Conservation (phyloP, 2,888 invertebrate species). For the Rhagophthalmus giganteus region DNA sequence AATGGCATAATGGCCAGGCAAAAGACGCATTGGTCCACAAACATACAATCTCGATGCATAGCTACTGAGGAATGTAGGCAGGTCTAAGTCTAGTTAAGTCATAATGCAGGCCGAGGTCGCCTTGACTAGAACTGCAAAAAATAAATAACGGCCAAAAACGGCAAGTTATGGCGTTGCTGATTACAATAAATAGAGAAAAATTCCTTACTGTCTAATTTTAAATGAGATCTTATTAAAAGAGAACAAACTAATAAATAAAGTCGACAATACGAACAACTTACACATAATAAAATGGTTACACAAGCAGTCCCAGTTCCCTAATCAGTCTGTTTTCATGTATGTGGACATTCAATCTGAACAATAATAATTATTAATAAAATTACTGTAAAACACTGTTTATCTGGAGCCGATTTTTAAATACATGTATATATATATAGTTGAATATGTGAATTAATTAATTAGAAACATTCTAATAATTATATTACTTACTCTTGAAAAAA, state of each 20-base stretch:
- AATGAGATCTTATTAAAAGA: slow-evolving; percentile 32
- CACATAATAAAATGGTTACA: background rate
- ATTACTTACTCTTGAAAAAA: too few species aligned
- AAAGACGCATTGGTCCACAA: slow-evolving; percentile 55
- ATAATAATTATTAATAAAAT: too few species aligned
- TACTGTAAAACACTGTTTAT: too few species aligned
- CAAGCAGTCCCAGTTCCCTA: slow-evolving; percentile 1
- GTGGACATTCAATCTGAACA: too few species aligned
- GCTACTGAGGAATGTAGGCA: slow-evolving; percentile 53
- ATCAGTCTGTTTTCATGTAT: too few species aligned
- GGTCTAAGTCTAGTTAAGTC: slow-evolving; percentile 41
- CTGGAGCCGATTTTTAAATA: too few species aligned
- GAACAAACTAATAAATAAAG: slow-evolving; percentile 25
- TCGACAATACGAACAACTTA: slow-evolving; percentile 10
- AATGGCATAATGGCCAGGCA: slow-evolving; percentile 43
- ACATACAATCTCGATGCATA: slow-evolving; percentile 52
- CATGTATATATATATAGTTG: too few species aligned
- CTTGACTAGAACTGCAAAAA: slow-evolving; percentile 51
- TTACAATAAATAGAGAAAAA: slow-evolving; percentile 36
- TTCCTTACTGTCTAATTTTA: slow-evolving; percentile 25
- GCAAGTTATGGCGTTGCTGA: slow-evolving; percentile 48
- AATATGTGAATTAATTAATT: too few species aligned
- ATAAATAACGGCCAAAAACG: slow-evolving; percentile 39
- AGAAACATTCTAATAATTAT: too few species aligned
- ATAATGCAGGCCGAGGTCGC: slow-evolving; percentile 34